These are phyloP conservation scores for Oscheius onirici DNA, from an alignment of 2,888 invertebrate species.

Conservation along the genomic window DNA sequence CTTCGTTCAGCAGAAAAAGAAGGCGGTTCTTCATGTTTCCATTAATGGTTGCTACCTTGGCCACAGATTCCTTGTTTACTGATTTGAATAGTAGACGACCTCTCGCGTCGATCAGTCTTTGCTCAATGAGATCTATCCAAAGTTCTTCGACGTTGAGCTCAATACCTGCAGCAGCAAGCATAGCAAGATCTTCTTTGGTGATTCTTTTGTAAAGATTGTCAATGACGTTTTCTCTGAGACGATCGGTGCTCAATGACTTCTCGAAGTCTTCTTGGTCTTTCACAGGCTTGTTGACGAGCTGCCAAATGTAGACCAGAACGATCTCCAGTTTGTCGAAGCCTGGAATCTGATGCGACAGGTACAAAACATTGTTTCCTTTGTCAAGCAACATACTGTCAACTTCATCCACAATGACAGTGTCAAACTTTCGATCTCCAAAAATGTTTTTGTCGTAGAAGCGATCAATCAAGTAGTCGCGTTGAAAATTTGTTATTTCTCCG, in stretches of 20 bases:
- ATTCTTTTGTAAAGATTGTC: conserved; percentile 12
- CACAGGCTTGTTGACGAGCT: conserved; percentile 59
- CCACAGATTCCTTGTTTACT: neutral
- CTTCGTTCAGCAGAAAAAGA: conserved; percentile 9
- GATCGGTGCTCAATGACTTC: neutral
- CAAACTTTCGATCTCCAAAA: conserved; percentile 59
- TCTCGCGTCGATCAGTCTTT: conserved; percentile 13
- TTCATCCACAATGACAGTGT: conserved; percentile 72
- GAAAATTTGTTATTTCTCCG: conserved; percentile 70
- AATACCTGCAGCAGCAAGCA: neutral
- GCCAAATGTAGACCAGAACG: conserved; percentile 71
- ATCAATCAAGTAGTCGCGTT: conserved; percentile 70
- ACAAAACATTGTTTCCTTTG: conserved; percentile 72
- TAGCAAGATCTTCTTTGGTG: conserved; percentile 20
- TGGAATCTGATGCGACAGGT: conserved; percentile 71
- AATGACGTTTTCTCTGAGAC: conserved; percentile 1
- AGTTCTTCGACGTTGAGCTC: neutral
- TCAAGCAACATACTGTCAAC: conserved; percentile 74
- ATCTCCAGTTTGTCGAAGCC: conserved; percentile 72
- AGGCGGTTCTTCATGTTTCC: neutral
- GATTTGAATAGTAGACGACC: neutral
- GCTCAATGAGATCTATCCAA: conserved; percentile 6
- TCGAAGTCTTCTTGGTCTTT: conserved; percentile 39
- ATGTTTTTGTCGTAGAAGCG: conserved; percentile 70
- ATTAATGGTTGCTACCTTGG: neutral